Evolutionary conservation across 2,797 vertebrate genomes (phyloP), one percentile per base, ranked within the genome.

Genomic region (Chaunax sp.): DNA sequence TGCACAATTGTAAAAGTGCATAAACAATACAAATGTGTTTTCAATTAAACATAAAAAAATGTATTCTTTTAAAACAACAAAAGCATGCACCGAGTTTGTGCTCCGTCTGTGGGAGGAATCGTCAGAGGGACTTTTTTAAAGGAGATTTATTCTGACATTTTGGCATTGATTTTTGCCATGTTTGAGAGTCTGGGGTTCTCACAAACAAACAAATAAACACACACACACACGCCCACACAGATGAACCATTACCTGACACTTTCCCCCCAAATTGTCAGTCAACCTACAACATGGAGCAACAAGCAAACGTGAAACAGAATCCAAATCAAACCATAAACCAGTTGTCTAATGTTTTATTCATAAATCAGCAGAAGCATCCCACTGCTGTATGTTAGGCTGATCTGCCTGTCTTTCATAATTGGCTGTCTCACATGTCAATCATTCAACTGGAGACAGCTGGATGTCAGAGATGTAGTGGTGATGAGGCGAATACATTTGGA

Each of bases 401-500:
- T 77, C 79, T 78, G 79, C 54, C 45, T 25, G 54, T 64, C 58
- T 75, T 77, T 67, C 82, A 87, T 87, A 88, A 89, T 88, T 88
- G 87, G 85, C 68, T 83, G 87, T 87, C 83, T 85, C 41, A 23
- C 49, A 4, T 80, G 89, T 90, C 89, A 89, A 79, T 92, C 88
- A 88, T 49, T 20, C 18, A 14, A n/a, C 28, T 18, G 53, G 71
- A 64, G 60, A 40, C 69, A 53, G 64, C 65, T 77, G 76, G 59
- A 77, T 71, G 68, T 79, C 72, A 72, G 45, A 54, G 28, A 41
- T 20, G 35, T 23, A 58, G 70, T 35, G 47, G 57, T 23, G 45
- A 81, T 49, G 76, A 74, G 40, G 41, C 11, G 14, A 46, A 60
- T 33, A 49, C 25, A 57, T 37, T n/a, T 58, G 22, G 16, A 76